These are phyloP conservation scores for Agrilus biguttatus DNA, from an alignment of 2,888 invertebrate genomes.

Conservation along the genomic window DNA sequence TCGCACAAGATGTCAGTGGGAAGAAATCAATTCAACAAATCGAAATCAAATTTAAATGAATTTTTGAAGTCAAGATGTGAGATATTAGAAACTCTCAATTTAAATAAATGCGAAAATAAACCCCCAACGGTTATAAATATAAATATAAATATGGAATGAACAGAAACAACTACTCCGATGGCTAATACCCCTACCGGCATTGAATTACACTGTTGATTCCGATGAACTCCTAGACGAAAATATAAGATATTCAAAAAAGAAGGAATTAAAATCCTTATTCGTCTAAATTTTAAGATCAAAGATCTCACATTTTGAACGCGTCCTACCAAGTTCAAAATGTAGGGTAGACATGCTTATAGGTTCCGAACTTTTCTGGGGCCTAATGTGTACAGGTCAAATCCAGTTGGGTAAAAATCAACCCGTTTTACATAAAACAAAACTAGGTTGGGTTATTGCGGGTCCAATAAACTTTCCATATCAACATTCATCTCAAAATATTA, in stretches of 20 bases:
- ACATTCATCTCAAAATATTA: too few species aligned
- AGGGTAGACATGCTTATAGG: conserved; percentile 6
- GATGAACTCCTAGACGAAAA: too few species aligned
- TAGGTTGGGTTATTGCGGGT: conserved; percentile 5
- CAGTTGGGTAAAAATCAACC: not conserved
- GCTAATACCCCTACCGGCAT: too few species aligned
- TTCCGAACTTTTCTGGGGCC: conserved; percentile 1
- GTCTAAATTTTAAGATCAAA: too few species aligned
- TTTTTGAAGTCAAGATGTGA: conserved; percentile 1
- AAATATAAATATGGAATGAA: too few species aligned
- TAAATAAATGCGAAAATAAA: not conserved
- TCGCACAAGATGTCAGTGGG: not conserved
- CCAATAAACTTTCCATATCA: not conserved
- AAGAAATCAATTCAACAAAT: not conserved
- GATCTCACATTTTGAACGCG: conserved; percentile 1
- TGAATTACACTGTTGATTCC: too few species aligned
- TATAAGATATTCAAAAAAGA: too few species aligned
- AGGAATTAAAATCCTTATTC: too few species aligned
- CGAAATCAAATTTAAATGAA: not conserved
- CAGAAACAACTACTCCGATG: too few species aligned
- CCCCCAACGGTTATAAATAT: too few species aligned
- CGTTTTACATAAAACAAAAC: conserved; percentile 5
- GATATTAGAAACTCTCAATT: not conserved
- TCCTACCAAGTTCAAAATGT: too few species aligned
- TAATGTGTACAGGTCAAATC: conserved; percentile 4